Evolutionary conservation across 1,140 invertebrate species (phyloP), one percentile per base, ranked within the genome.

Genomic region (Drosophila grimshawi): DNA sequence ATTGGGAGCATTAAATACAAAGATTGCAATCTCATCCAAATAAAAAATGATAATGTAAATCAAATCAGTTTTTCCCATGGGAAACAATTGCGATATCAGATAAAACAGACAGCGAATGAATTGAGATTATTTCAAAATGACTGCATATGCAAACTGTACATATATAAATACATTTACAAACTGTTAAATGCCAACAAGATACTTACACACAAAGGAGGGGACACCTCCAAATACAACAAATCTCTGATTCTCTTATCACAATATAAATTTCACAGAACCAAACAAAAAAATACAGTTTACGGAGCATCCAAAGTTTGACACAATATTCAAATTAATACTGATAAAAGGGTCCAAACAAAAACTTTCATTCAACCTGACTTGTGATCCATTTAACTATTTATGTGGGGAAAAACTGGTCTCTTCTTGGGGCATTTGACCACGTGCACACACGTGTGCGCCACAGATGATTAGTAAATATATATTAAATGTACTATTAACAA

Each of bases 401-500:
- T 33, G 43, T 2, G 43, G 4, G 46, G 27, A 8, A 10, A 49
- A 49, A 30, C 46, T 11, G 27, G 60, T 41, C 63, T 35, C 32
- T 10, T 32, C 11, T 33, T 48, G 29, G 55, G 41, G 7, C 48
- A 52, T 51, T 32, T 62, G 46, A 19, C 33, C 5, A 10, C 8
- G 8, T 46, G 30, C 11, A 5, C 33, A 51, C 33, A 48, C 19
- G 19, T 1, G 19, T 19, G 19, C 19, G 19, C 19, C 19, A 45
- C 11, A 43, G 30, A 56, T 53, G 46, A 52, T 65, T 53, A 52
- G 32, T 10, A 37, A 51, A 46, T 56, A n/a, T 56, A 48, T 35
- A 66, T 43, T 57, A 59, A 55, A 56, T 68, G 29, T 35, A 10
- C 60, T 33, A 66, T 65, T 65, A 57, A 65, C 19, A 19, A 43